phyloP scores from a whole-genome alignment of 2,888 invertebrate genomes.

The Apodemia arnacis region DNA sequence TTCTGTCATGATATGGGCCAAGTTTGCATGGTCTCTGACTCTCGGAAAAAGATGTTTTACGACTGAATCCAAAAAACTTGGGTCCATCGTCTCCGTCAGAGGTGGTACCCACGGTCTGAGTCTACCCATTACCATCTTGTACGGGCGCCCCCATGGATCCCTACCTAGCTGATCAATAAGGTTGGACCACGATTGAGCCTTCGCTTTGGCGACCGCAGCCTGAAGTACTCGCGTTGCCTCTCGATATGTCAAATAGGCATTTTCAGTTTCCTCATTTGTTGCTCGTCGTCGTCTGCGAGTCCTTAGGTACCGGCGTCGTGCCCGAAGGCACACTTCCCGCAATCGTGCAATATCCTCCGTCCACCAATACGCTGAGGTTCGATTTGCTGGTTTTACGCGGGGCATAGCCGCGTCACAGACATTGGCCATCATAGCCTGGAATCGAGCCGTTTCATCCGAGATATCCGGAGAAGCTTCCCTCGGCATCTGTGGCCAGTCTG shows the following conservation, averaged over 20 bases:
- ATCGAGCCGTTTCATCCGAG: neutral
- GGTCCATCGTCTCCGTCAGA: too few relatives aligned
- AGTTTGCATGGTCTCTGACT: too few relatives aligned
- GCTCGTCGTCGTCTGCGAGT: slow-evolving; percentile 16
- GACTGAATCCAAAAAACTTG: too few relatives aligned
- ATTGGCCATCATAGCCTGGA: slow-evolving; percentile 28
- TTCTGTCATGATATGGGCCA: too few relatives aligned
- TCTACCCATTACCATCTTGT: too few relatives aligned
- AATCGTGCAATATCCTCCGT: slow-evolving; percentile 36
- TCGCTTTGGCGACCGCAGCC: slow-evolving; percentile 1
- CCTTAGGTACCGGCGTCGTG: slow-evolving; percentile 22
- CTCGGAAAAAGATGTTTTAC: too few relatives aligned
- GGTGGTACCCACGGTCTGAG: too few relatives aligned
- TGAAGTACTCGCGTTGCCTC: neutral
- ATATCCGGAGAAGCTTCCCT: neutral
- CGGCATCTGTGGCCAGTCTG: too few relatives aligned
- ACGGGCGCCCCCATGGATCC: slow-evolving; percentile 32
- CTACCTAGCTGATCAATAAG: slow-evolving; percentile 16
- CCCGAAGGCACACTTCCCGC: slow-evolving; percentile 24
- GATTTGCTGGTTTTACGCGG: neutral
- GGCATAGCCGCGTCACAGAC: slow-evolving; percentile 62
- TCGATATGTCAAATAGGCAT: neutral
- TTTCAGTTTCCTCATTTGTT: neutral
- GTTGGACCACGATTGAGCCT: slow-evolving; percentile 14
- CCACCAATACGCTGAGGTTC: slow-evolving; percentile 56